Evolutionary conservation across 1,140 invertebrate genomes (phyloP).

Genomic region (Odontomachus brunneus): DNA sequence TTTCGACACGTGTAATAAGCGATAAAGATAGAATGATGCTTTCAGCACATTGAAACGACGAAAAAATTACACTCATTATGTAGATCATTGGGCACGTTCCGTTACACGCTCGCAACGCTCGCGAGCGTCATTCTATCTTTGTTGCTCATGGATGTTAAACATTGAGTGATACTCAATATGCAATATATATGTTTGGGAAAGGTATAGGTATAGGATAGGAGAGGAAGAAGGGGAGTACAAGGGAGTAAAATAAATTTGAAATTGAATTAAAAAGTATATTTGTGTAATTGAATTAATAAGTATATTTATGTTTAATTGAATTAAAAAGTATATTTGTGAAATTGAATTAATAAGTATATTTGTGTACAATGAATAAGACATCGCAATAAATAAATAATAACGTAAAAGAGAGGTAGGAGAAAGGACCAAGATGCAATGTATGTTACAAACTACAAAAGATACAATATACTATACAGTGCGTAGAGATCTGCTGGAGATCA

Average conservation of each 20-base stretch:
- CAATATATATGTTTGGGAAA: neutral
- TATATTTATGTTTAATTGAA: neutral
- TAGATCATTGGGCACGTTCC: too few relatives aligned
- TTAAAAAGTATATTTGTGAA: too few relatives aligned
- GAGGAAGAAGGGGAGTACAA: neutral
- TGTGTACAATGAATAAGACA: neutral
- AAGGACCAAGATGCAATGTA: neutral
- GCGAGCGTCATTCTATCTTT: too few relatives aligned
- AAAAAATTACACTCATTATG: neutral
- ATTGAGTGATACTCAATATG: too few relatives aligned
- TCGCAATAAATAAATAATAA: neutral
- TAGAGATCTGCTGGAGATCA: slow-evolving; percentile 27
- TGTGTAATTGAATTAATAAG: slow-evolving; percentile 6
- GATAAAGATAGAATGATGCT: too few relatives aligned
- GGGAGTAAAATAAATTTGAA: slow-evolving; percentile 3
- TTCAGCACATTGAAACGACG: neutral
- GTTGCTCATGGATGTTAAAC: too few relatives aligned
- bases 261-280: too few relatives aligned
- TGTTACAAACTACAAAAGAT: slow-evolving; percentile 16
- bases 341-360: slow-evolving; percentile 10
- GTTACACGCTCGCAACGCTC: too few relatives aligned
- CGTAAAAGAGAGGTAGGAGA: neutral
- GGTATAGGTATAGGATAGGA: neutral
- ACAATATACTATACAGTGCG: slow-evolving; percentile 16
- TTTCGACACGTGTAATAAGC: too few relatives aligned